Conservation (phyloP, 2,888 invertebrate species). For the Dicyrtomina minuta region DNA sequence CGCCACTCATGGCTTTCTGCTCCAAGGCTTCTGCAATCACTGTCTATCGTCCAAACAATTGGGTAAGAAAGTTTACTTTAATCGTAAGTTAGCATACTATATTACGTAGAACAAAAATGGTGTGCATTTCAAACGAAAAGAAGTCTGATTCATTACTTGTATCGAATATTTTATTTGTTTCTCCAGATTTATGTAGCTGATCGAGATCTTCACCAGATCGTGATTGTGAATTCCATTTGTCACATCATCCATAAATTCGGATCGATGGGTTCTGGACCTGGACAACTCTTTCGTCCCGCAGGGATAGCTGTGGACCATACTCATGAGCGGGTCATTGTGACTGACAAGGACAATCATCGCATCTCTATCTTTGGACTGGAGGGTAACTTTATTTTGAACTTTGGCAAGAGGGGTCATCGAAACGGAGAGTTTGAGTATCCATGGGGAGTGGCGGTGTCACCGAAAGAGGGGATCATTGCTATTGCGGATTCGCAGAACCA, state of each 20-base stretch:
- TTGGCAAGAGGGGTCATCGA: conserved; percentile 82
- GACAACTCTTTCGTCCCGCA: conserved; percentile 38
- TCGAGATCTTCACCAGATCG: conserved; percentile 32
- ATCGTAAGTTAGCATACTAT: too few species aligned
- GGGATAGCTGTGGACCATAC: conserved; percentile 39
- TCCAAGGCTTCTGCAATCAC: not conserved
- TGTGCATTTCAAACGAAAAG: too few species aligned
- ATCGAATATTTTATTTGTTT: too few species aligned
- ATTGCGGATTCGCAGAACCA: conserved; percentile 46
- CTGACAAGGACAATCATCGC: conserved; percentile 39
- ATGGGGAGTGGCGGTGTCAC: conserved; percentile 45
- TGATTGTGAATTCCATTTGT: conserved; percentile 36
- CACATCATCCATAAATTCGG: conserved; percentile 30
- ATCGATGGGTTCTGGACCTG: conserved; percentile 9
- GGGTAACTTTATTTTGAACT: conserved; percentile 76
- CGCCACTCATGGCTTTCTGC: too few species aligned
- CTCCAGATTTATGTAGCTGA: conserved; percentile 39
- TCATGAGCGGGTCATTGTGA: conserved; percentile 19
- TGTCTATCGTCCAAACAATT: not conserved
- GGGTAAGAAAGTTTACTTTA: too few species aligned
- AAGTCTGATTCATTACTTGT: too few species aligned
- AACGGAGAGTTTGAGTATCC: conserved; percentile 62
- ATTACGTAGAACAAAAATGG: too few species aligned
- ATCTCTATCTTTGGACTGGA: conserved; percentile 56
- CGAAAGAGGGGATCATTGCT: conserved; percentile 37